Conservation (phyloP, 1,140 invertebrate species). For the Heliconius congener region DNA sequence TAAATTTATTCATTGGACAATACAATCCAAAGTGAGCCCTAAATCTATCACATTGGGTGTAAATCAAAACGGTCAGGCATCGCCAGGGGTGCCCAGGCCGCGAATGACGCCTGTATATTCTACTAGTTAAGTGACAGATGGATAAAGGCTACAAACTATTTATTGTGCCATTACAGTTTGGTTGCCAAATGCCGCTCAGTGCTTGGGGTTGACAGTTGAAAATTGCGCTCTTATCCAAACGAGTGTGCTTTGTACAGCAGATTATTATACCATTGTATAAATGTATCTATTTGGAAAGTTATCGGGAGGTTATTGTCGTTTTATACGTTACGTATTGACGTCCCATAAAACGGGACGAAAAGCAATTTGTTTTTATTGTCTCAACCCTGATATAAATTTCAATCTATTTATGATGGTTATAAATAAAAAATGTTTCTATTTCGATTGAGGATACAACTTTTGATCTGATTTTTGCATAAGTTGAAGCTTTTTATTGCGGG, state of each 20-base stretch:
- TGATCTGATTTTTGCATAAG: slow-evolving; percentile 14
- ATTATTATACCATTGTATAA: slow-evolving; percentile 60
- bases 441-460: slow-evolving; percentile 15
- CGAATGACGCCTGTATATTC: slow-evolving; percentile 81
- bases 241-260: slow-evolving; percentile 51
- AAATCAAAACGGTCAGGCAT: slow-evolving; percentile 31
- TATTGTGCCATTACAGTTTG: slow-evolving; percentile 78
- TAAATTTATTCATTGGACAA: slow-evolving; percentile 73
- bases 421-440: slow-evolving; percentile 48
- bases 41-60: slow-evolving; percentile 38
- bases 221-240: slow-evolving; percentile 62
- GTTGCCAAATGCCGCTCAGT: slow-evolving; percentile 68
- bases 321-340: slow-evolving; percentile 73
- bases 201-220: slow-evolving; percentile 71
- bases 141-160: slow-evolving; percentile 76
- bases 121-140: slow-evolving; percentile 81
- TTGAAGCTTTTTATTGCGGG: not conserved
- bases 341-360: slow-evolving; percentile 68
- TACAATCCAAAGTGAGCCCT: slow-evolving; percentile 58
- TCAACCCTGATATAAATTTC: slow-evolving; percentile 67
- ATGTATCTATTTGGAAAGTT: slow-evolving; percentile 54
- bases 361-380: slow-evolving; percentile 78
- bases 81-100: slow-evolving; percentile 62
- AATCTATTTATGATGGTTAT: slow-evolving; percentile 73
- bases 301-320: slow-evolving; percentile 59